phyloP scores from a whole-genome alignment of 2,797 vertebrate species.

The Sebastes umbrosus region DNA sequence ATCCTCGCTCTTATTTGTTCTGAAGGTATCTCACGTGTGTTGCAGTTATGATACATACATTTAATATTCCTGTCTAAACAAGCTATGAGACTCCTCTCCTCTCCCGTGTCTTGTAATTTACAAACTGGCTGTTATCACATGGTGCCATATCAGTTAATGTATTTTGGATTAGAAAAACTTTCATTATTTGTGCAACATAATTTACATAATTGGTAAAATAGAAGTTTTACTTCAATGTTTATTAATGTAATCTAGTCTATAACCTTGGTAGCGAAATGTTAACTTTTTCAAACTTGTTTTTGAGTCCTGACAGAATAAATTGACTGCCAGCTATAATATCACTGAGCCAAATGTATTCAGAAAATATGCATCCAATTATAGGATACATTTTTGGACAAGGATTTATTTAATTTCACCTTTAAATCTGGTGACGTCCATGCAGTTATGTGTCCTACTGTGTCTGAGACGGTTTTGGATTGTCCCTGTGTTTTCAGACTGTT shows the following conservation, averaged over 20 bases:
- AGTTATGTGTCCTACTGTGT: neutral
- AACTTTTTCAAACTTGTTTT: neutral
- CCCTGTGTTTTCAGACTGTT: neutral
- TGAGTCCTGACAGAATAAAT: neutral
- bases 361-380: neutral
- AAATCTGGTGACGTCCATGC: neutral
- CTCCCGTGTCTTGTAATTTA: neutral
- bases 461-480: neutral
- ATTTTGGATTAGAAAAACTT: neutral
- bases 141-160: neutral
- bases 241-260: neutral
- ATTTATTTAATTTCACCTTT: neutral
- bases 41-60: neutral
- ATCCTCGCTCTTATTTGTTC: neutral
- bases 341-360: neutral
- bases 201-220: neutral
- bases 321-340: neutral
- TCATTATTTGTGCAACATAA: neutral
- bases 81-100: neutral
- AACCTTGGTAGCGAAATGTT: neutral
- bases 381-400: neutral
- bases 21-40: neutral
- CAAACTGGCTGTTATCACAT: neutral
- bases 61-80: neutral
- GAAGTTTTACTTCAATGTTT: neutral